Evolutionary conservation across 2,797 vertebrate species (phyloP).

Genomic region (Gorsachius magnificus): DNA sequence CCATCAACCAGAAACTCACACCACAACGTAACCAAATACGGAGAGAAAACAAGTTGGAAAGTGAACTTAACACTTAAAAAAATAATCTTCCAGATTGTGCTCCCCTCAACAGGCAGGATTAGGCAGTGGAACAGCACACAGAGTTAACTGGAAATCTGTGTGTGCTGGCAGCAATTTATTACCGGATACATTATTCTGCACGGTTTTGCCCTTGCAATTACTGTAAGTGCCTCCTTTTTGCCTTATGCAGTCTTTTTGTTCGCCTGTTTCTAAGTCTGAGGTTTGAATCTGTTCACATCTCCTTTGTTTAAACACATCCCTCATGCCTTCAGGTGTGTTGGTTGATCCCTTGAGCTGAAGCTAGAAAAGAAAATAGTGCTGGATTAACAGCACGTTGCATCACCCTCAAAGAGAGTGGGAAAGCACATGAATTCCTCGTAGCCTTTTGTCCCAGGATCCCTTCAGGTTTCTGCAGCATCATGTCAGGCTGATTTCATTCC

Average conservation of each 20-base stretch:
- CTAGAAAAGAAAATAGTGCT: background rate
- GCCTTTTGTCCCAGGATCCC: background rate
- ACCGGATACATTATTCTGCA: background rate
- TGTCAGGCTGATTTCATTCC: background rate
- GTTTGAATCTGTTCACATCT: background rate
- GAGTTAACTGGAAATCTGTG: background rate
- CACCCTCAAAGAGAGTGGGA: background rate
- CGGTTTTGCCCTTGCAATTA: background rate
- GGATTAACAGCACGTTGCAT: background rate
- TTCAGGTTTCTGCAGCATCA: background rate
- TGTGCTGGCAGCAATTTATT: background rate
- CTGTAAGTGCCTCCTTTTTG: background rate
- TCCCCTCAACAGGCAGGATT: background rate
- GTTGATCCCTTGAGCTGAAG: slow-evolving; percentile 27
- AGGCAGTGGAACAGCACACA: background rate
- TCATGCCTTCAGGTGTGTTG: slow-evolving; percentile 36
- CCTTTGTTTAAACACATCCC: slow-evolving; percentile 36
- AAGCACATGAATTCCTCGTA: background rate
- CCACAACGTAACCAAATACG: background rate
- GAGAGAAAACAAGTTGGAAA: background rate
- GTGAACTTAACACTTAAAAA: background rate
- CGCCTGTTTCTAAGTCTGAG: background rate
- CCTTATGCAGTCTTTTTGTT: background rate
- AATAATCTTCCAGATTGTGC: background rate
- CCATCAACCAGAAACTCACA: background rate